Evolutionary conservation across 2,797 vertebrate species (phyloP).

Genomic region (Danio kyathit): DNA sequence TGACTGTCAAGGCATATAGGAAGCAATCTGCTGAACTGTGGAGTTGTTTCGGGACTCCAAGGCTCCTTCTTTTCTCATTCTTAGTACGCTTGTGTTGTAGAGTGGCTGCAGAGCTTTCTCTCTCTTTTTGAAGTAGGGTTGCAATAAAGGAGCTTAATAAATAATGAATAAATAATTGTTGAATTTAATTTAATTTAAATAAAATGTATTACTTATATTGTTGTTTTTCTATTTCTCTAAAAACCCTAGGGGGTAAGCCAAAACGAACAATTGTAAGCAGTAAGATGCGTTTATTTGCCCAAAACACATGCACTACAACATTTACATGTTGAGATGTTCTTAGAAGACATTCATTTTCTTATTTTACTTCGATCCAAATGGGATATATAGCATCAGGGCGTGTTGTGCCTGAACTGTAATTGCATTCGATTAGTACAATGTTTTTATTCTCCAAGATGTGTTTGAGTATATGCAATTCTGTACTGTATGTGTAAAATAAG

Average conservation of each 20-base stretch:
- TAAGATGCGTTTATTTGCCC: too few relatives aligned
- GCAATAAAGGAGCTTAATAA: slow-evolving; percentile 41
- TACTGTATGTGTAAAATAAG: too few relatives aligned
- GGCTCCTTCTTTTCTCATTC: slow-evolving; percentile 13
- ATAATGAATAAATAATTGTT: neutral
- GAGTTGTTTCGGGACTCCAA: neutral
- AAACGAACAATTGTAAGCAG: too few relatives aligned
- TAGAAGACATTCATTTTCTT: neutral
- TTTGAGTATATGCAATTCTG: too few relatives aligned
- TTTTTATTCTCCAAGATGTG: too few relatives aligned
- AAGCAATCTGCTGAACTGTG: slow-evolving; percentile 1
- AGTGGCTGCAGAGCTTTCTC: slow-evolving; percentile 8
- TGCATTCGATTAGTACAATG: too few relatives aligned
- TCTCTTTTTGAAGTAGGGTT: slow-evolving; percentile 22
- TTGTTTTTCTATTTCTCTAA: neutral
- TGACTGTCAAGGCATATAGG: slow-evolving; percentile 18
- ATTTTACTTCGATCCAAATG: neutral
- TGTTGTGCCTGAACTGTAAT: too few relatives aligned
- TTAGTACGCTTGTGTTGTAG: neutral
- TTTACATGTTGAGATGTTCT: neutral
- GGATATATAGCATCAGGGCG: too few relatives aligned
- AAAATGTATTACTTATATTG: neutral
- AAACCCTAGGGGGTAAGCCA: neutral
- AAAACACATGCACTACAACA: neutral
- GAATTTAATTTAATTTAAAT: too few relatives aligned